Conservation (phyloP, 2,113 vertebrate species). For the Anseranas semipalmata region DNA sequence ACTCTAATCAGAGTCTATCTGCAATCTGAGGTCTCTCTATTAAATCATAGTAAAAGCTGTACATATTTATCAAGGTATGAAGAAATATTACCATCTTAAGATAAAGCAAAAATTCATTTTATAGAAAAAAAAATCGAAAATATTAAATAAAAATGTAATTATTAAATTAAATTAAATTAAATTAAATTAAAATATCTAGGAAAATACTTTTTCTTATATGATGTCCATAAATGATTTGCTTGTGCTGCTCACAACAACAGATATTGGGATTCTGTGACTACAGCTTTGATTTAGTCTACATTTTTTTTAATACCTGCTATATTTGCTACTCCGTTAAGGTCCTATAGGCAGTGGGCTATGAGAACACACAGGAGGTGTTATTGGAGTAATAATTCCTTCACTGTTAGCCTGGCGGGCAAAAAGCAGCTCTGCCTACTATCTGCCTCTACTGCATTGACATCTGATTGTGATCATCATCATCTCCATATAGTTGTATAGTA, state of each 20-base stretch:
- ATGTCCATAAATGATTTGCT: not conserved
- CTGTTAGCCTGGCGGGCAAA: not conserved
- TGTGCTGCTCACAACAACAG: not conserved
- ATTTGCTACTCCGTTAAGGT: not conserved
- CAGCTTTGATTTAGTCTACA: not conserved
- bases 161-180: not conserved
- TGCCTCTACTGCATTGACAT: fast-evolving
- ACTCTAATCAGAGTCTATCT: not conserved
- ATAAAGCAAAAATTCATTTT: not conserved
- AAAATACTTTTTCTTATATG: not conserved
- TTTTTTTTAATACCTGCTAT: not conserved
- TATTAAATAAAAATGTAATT: not conserved
- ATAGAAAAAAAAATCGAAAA: not conserved
- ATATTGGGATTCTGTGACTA: not conserved
- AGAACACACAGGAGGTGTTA: not conserved
- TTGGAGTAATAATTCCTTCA: not conserved
- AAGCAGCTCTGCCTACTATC: not conserved
- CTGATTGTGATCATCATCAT: not conserved
- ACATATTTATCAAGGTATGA: not conserved
- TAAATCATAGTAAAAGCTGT: not conserved
- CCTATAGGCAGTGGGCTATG: not conserved
- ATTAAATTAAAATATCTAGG: not conserved
- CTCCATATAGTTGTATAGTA: not conserved
- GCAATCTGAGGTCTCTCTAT: not conserved
- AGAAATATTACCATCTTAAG: not conserved